Conservation (phyloP, 2,113 vertebrate species). For the Sylvilagus bachmani region DNA sequence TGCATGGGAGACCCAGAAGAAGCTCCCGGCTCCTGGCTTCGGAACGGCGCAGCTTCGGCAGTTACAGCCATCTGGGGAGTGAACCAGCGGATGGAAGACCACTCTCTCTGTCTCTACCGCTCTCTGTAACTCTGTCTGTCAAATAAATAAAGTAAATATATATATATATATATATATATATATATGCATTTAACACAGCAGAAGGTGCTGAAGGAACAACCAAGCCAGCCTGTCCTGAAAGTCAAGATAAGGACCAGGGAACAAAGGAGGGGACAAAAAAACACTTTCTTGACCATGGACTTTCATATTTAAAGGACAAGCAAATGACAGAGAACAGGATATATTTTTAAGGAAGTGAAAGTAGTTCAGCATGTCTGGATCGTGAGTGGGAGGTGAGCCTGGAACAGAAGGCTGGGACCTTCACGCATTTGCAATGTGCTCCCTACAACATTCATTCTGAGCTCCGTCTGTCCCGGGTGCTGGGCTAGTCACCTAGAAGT, state of each 20-base stretch:
- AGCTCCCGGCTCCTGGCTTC: no score
- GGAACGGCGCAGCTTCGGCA: no score
- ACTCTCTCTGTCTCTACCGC: no score
- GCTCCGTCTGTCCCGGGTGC: background rate
- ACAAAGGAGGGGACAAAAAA: background rate
- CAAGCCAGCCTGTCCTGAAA: background rate
- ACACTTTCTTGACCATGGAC: background rate
- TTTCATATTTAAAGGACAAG: slow-evolving; percentile 1
- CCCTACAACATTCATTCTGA: background rate
- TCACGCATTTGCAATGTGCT: background rate
- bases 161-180: no score
- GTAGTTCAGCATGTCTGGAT: background rate
- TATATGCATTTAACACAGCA: background rate
- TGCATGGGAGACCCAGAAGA: no score
- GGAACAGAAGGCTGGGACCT: background rate
- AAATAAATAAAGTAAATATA: no score
- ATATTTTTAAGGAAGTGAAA: background rate
- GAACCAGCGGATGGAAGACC: no score
- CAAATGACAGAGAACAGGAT: background rate
- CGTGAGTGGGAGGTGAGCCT: background rate
- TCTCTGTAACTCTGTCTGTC: no score
- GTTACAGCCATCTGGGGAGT: no score
- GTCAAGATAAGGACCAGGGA: background rate
- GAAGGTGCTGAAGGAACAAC: background rate
- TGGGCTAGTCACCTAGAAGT: background rate